Evolutionary conservation across 2,797 vertebrate species (phyloP), one percentile per base, ranked within the genome.

Genomic region (Sebastes oblongus): DNA sequence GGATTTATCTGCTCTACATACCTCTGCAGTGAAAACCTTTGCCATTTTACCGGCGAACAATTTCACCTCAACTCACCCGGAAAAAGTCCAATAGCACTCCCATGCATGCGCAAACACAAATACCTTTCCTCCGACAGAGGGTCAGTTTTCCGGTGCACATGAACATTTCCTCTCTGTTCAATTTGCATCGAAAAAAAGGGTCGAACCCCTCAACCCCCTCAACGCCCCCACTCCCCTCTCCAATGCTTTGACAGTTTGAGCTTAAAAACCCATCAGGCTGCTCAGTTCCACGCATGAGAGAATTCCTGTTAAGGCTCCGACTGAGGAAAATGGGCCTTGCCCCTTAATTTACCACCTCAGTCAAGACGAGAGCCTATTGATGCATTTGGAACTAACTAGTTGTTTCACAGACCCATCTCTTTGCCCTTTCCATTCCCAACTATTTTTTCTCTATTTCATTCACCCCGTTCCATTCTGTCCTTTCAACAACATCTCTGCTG

Each of bases 291-390:
- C 72, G 91, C 91, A 88, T 92, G 93, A 94, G 78, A 86, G 89
- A 62, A 72, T 90, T 93, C 89, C 88, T 88, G 89, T 91, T 93
- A 91, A 92, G 82, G 61, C 69, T 86, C 75, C 78, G 69, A 75
- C 85, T 73, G 85, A 92, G 87, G 89, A 93, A 91, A 91, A 92
- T 89, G 88, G 86, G 88, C 84, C 80, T 86, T 82, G 88, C 89
- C 88, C 89, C 82, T 87, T 92, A 91, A 93, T 92, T 93, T 93
- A 89, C 86, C 71, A 68, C 88, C 87, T 59, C 69, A 91, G 88
- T 86, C 89, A 79, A 80, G 76, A 88, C 80, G 81, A 89, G 72
- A 83, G 71, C 67, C 87, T 62, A 62, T 66, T 79, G 86, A 89
- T 91, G 85, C 86, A 86, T 91, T 91, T 81, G 72, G 62, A 91